Conservation (phyloP, 2,888 invertebrate species). For the Buathra laborator region DNA sequence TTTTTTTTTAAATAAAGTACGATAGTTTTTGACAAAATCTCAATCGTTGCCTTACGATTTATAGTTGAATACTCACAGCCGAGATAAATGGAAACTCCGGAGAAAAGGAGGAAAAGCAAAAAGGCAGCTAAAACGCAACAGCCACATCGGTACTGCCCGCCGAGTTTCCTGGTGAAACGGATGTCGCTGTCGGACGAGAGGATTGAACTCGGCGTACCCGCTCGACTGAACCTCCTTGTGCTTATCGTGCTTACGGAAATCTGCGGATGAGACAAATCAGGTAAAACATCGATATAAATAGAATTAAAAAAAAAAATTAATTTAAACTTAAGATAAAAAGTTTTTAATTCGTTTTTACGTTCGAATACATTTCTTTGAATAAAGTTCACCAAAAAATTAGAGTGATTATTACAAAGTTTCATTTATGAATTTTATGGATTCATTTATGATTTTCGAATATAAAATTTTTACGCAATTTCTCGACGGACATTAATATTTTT, state of each 20-base stretch:
- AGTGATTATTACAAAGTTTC: no score
- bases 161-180: conserved; percentile 94
- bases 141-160: conserved; percentile 94
- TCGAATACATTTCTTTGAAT: no score
- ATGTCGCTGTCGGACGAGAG: conserved; percentile 95
- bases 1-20: neutral
- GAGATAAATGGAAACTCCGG: conserved; percentile 89
- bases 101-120: conserved; percentile 91
- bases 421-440: no score
- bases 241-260: conserved; percentile 86
- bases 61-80: conserved; percentile 87
- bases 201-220: conserved; percentile 91
- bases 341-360: neutral
- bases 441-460: no score
- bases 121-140: conserved; percentile 95
- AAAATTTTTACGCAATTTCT: no score
- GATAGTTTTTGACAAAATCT: neutral
- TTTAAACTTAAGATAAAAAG: neutral
- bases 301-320: neutral
- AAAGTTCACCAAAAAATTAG: no score
- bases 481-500: no score
- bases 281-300: neutral
- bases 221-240: conserved; percentile 86
- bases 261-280: conserved; percentile 80
- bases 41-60: conserved; percentile 1